These are phyloP conservation scores for Spatula clypeata DNA, from an alignment of 2,797 vertebrate genomes.

Conservation along the genomic window DNA sequence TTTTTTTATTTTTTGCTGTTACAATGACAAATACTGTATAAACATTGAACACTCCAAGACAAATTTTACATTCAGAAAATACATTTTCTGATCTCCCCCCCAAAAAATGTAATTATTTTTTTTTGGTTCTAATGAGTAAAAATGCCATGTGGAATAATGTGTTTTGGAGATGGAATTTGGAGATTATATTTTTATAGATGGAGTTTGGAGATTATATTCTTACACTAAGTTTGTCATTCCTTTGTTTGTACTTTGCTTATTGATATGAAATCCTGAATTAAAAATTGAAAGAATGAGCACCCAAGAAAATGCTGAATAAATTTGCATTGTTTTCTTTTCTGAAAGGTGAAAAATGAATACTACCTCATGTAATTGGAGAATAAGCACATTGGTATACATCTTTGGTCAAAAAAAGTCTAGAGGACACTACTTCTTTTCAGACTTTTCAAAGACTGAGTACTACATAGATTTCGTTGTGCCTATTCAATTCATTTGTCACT, in stretches of 20 bases:
- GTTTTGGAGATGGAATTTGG: neutral
- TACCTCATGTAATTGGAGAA: fast-evolving
- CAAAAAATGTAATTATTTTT: neutral
- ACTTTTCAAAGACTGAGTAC: neutral
- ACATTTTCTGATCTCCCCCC: neutral
- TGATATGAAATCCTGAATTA: neutral
- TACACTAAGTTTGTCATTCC: neutral
- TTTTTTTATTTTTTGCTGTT: neutral
- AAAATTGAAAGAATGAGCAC: neutral
- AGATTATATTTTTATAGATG: neutral
- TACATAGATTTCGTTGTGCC: neutral
- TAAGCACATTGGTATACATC: neutral
- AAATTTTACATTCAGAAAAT: neutral
- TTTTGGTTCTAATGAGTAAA: neutral
- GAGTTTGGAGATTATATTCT: neutral
- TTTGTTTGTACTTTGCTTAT: neutral
- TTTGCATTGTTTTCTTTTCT: neutral
- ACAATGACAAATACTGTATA: neutral
- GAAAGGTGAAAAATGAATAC: neutral
- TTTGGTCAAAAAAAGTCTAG: neutral
- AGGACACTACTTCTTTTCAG: neutral
- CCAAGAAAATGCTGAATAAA: neutral
- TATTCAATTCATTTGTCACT: neutral
- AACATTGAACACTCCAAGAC: neutral
- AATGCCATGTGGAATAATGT: neutral